A percentile compares a stretch with the other conserved stretches of the same genome.
Conservation (phyloP, 2,113 vertebrate genomes). For the Clarias magur region DNA sequence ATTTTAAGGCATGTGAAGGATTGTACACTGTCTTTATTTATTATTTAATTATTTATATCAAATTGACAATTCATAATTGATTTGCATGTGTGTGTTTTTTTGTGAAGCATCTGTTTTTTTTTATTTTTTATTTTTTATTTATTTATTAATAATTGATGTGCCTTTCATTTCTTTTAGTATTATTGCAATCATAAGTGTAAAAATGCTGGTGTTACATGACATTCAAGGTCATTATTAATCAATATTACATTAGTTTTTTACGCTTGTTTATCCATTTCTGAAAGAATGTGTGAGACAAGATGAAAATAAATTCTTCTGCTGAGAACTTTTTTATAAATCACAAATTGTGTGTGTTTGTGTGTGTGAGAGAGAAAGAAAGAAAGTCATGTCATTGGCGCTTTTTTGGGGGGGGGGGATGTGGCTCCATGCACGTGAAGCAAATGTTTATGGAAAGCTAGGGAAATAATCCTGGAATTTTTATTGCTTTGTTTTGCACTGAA, state of each 20-base stretch:
- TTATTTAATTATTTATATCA: conserved; percentile 15
- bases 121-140: too few species aligned
- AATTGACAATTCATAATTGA: background rate
- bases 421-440: background rate
- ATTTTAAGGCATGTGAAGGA: too few species aligned
- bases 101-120: conserved; percentile 22
- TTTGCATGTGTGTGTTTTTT: conserved; percentile 32
- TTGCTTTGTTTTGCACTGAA: background rate
- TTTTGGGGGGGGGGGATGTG: too few species aligned
- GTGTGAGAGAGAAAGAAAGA: background rate
- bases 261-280: too few species aligned
- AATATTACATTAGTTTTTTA: background rate
- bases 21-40: too few species aligned
- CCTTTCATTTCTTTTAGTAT: background rate
- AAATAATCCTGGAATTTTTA: background rate
- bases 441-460: background rate
- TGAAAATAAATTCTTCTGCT: background rate
- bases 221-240: background rate
- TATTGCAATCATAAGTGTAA: background rate
- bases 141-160: conserved; percentile 46
- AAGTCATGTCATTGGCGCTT: background rate
- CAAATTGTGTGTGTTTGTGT: background rate
- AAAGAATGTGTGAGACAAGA: background rate
- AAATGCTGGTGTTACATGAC: background rate
- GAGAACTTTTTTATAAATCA: background rate